Conservation (phyloP, 2,113 vertebrate genomes). For the Callipepla squamata region DNA sequence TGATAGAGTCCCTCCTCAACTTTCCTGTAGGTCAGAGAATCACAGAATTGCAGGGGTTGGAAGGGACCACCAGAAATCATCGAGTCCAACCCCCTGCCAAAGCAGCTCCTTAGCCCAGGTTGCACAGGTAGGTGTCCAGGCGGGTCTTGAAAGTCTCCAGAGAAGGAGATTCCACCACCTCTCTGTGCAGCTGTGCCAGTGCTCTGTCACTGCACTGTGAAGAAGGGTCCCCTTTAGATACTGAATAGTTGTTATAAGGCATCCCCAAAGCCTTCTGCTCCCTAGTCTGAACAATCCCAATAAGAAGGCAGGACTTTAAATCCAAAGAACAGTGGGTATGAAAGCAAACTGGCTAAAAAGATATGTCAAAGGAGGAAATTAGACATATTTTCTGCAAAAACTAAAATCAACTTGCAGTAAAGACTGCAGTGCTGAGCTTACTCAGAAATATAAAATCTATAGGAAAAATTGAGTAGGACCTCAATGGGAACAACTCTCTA, state of each 20-base stretch:
- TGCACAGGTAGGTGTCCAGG: too few species aligned
- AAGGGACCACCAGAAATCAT: too few species aligned
- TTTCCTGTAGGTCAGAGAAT: background rate
- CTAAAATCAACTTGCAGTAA: background rate
- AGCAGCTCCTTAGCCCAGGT: too few species aligned
- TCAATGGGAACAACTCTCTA: background rate
- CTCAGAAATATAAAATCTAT: background rate
- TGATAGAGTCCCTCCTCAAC: background rate
- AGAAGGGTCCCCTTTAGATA: background rate
- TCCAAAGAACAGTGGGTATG: background rate
- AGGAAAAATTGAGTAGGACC: background rate
- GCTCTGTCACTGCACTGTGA: too few species aligned
- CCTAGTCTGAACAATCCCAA: background rate
- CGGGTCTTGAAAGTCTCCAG: too few species aligned
- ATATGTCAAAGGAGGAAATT: background rate
- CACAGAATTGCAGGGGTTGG: too few species aligned
- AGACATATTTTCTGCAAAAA: background rate
- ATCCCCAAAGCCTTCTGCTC: background rate
- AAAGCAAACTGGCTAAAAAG: background rate
- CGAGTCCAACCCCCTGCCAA: too few species aligned
- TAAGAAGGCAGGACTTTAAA: background rate
- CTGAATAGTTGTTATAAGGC: background rate
- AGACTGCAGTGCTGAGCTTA: background rate
- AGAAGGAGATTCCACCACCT: too few species aligned
- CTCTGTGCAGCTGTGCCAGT: too few species aligned